These are phyloP conservation scores for Podarcis lilfordi DNA, from an alignment of 2,797 vertebrate species.

Conservation along the genomic window DNA sequence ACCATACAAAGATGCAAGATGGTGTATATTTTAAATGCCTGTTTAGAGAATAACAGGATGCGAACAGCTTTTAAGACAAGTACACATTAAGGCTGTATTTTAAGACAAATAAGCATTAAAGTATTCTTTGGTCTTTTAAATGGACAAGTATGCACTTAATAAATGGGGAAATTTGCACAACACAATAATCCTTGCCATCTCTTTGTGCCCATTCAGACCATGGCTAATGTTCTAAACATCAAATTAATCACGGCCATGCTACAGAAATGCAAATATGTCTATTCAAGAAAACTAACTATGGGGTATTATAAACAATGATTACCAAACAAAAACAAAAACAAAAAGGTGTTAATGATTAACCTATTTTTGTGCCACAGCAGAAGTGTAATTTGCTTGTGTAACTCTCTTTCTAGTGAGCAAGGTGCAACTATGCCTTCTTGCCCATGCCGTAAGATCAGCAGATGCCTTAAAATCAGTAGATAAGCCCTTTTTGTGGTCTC, in stretches of 20 bases:
- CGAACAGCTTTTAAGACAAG: conserved; percentile 66
- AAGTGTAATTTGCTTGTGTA: neutral
- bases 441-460: too few species aligned
- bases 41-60: conserved; percentile 66
- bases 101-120: conserved; percentile 42
- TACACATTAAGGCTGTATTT: conserved; percentile 51
- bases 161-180: conserved; percentile 48
- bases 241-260: conserved; percentile 2
- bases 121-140: conserved; percentile 59
- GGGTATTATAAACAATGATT: neutral
- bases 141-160: conserved; percentile 55
- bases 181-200: conserved; percentile 28
- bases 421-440: neutral
- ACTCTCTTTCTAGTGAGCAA: neutral
- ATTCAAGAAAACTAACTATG: neutral
- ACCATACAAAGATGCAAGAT: conserved; percentile 28
- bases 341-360: too few species aligned
- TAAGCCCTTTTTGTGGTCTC: too few species aligned
- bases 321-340: too few species aligned
- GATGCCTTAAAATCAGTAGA: too few species aligned
- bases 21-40: conserved; percentile 56
- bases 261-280: neutral
- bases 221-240: conserved; percentile 28
- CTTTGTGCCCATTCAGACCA: conserved; percentile 3
- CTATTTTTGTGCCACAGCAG: neutral